Conservation (phyloP, 2,113 vertebrate genomes). For the Heteronetta atricapilla region DNA sequence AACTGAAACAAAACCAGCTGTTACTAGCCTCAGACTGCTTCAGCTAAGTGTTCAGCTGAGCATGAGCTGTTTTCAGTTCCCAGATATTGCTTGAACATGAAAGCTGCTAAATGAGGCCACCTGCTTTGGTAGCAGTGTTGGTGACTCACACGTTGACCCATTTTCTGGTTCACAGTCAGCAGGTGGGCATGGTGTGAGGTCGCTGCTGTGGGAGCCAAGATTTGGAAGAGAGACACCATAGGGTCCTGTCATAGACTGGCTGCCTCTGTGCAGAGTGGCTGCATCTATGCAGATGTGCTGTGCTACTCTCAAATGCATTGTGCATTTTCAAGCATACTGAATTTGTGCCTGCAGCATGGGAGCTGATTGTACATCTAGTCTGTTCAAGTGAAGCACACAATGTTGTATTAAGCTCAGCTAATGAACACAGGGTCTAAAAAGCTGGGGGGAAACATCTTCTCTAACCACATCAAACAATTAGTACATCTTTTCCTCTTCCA, state of each 20-base stretch:
- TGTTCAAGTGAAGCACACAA: not conserved
- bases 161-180: not conserved
- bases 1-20: not conserved
- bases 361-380: not conserved
- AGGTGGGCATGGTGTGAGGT: fast-evolving
- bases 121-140: not conserved
- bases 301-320: not conserved
- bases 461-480: not conserved
- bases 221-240: fast-evolving
- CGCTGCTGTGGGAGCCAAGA: not conserved
- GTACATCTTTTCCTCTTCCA: not conserved
- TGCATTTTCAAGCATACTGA: not conserved
- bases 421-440: not conserved
- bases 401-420: not conserved
- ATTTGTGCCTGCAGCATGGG: not conserved
- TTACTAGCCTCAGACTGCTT: not conserved
- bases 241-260: not conserved
- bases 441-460: not conserved
- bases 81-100: not conserved
- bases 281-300: fast-evolving
- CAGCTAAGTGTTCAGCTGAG: not conserved
- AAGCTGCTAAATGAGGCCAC: not conserved
- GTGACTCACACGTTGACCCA: fast-evolving
- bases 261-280: fast-evolving
- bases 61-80: not conserved